These are phyloP conservation scores for Drosophila repleta DNA, from an alignment of 1,140 invertebrate genomes.

Conservation along the genomic window DNA sequence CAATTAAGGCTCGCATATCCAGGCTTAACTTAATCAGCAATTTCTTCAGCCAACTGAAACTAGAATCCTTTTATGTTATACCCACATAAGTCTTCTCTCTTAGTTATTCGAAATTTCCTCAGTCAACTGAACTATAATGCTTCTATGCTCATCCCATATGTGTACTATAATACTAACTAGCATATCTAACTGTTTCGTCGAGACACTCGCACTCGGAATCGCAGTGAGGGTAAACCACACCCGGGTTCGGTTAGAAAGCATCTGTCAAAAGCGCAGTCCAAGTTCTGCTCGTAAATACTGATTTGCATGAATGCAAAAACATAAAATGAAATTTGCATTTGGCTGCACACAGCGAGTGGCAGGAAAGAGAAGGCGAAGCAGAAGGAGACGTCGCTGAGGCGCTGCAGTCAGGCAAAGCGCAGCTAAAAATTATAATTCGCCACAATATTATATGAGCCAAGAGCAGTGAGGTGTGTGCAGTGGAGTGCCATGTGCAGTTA, in stretches of 20 bases:
- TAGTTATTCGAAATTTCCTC: no score
- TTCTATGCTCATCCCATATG: neutral
- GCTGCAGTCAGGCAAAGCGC: neutral
- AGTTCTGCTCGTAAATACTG: slow-evolving; percentile 64
- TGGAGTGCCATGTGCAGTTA: slow-evolving; percentile 35
- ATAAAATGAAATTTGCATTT: slow-evolving; percentile 80
- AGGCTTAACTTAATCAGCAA: no score
- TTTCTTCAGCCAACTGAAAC: no score
- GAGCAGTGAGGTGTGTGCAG: slow-evolving; percentile 7
- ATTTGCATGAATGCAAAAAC: slow-evolving; percentile 76
- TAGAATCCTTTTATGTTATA: no score
- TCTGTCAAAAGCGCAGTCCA: slow-evolving; percentile 46
- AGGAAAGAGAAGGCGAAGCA: neutral
- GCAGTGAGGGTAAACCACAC: slow-evolving; percentile 1
- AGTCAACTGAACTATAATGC: neutral
- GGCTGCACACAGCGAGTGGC: slow-evolving; percentile 54
- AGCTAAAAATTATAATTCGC: slow-evolving; percentile 70
- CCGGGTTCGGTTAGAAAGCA: slow-evolving; percentile 3
- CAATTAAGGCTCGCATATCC: no score
- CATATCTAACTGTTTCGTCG: neutral
- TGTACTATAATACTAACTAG: neutral
- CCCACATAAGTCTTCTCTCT: no score
- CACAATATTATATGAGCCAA: slow-evolving; percentile 55
- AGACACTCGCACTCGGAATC: neutral
- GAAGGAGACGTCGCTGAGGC: slow-evolving; percentile 4